A percentile compares a stretch with the other conserved stretches of the same genome.
These are phyloP conservation scores for Notamacropus eugenii DNA, from an alignment of 2,797 vertebrate species.

Conservation along the genomic window DNA sequence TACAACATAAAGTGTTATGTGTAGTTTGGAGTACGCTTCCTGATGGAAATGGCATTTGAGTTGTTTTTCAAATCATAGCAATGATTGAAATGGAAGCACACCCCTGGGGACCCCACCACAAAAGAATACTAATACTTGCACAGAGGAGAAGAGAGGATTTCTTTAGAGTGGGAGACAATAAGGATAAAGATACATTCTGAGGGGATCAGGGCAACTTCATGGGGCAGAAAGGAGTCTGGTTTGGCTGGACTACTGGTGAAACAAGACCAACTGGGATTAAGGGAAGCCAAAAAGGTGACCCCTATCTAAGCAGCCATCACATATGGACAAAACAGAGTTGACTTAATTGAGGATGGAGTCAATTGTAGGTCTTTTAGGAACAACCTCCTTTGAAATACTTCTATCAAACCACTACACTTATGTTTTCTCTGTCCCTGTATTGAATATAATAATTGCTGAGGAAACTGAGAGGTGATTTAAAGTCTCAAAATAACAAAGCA, in stretches of 20 bases:
- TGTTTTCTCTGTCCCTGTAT: background rate
- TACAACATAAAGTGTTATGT: background rate
- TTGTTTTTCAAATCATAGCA: background rate
- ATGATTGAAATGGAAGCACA: background rate
- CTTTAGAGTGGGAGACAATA: background rate
- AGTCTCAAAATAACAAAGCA: background rate
- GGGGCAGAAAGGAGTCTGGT: background rate
- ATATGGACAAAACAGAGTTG: background rate
- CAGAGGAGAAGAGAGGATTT: background rate
- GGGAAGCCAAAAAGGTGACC: background rate
- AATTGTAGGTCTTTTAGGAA: background rate
- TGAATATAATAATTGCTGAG: conserved; percentile 1
- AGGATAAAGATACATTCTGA: background rate
- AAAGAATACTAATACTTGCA: background rate
- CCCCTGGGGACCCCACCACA: background rate
- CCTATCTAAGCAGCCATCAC: background rate
- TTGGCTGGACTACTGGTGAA: background rate
- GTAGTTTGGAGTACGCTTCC: background rate
- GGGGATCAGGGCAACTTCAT: background rate
- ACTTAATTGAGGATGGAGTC: conserved; percentile 30
- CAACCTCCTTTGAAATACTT: background rate
- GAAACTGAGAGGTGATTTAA: conserved; percentile 4
- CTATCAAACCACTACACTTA: background rate
- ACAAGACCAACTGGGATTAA: background rate
- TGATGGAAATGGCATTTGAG: background rate